A percentile compares a stretch with the other conserved stretches of the same genome.
Evolutionary conservation across 1,140 invertebrate genomes (phyloP).

Genomic region (Bombus breviceps): DNA sequence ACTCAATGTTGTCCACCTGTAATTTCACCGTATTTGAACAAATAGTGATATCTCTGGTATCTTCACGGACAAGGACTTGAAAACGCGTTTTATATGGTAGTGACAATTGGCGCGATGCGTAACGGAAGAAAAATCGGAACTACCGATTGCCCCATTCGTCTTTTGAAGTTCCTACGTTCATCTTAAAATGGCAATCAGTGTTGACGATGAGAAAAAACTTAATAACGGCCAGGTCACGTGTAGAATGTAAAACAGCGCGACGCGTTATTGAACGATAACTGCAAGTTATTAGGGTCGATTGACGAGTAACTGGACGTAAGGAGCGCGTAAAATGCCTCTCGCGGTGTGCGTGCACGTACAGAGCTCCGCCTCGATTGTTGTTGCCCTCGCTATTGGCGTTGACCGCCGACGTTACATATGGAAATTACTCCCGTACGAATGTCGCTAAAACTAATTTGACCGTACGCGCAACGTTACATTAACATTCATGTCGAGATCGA

Average conservation of each 20-base stretch:
- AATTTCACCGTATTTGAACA: neutral
- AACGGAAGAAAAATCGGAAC: slow-evolving; percentile 7
- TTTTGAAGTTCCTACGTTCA: slow-evolving; percentile 38
- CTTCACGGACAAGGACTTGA: neutral
- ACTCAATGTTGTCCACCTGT: neutral
- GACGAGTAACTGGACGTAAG: slow-evolving; percentile 69
- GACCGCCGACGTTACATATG: slow-evolving; percentile 55
- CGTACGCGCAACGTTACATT: slow-evolving; percentile 46
- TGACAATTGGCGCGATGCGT: neutral
- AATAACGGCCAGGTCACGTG: slow-evolving; percentile 49
- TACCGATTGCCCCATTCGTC: neutral
- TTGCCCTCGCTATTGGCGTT: slow-evolving; percentile 66
- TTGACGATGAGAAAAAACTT: slow-evolving; percentile 53
- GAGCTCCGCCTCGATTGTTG: slow-evolving; percentile 69
- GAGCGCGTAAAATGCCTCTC: slow-evolving; percentile 73
- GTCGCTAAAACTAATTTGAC: slow-evolving; percentile 38
- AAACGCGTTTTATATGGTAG: neutral
- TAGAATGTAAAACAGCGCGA: slow-evolving; percentile 66
- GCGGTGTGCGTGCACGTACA: slow-evolving; percentile 67
- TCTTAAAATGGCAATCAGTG: slow-evolving; percentile 40
- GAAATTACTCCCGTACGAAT: slow-evolving; percentile 59
- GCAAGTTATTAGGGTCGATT: slow-evolving; percentile 79
- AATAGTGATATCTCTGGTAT: neutral
- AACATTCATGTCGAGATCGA: slow-evolving; percentile 47
- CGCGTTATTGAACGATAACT: slow-evolving; percentile 73